A percentile compares a stretch with the other conserved stretches of the same genome.
Conservation (phyloP, 1,140 invertebrate species). For the Eurosta solidaginis region DNA sequence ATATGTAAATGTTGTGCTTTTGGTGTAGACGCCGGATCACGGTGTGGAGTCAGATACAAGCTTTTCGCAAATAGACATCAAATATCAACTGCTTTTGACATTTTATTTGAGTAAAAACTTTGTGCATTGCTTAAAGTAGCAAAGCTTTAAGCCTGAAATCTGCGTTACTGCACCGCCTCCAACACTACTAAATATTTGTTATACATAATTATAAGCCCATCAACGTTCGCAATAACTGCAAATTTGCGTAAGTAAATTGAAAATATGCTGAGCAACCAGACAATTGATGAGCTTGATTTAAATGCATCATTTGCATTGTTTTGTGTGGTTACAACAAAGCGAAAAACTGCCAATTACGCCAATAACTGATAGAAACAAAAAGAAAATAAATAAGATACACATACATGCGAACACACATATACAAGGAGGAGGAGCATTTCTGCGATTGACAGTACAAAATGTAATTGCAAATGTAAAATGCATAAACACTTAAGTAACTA, state of each 20-base stretch:
- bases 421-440: background rate
- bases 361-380: background rate
- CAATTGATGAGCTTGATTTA: background rate
- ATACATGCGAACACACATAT: background rate
- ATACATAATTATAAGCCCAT: background rate
- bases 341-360: background rate
- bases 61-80: too few relatives aligned
- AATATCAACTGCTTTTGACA: too few relatives aligned
- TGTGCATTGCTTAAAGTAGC: too few relatives aligned
- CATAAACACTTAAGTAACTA: constrained; percentile 20
- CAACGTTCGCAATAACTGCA: background rate
- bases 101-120: too few relatives aligned
- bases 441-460: background rate
- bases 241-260: background rate
- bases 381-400: background rate
- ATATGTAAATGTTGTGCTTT: too few relatives aligned
- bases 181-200: too few relatives aligned
- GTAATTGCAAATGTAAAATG: constrained; percentile 18
- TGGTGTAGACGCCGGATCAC: too few relatives aligned
- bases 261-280: background rate
- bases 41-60: too few relatives aligned
- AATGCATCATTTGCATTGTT: background rate
- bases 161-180: too few relatives aligned
- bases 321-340: background rate
- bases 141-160: too few relatives aligned